A percentile compares a stretch with the other conserved stretches of the same genome.
Conservation (phyloP, 2,113 vertebrate species). For the Cololabis saira region DNA sequence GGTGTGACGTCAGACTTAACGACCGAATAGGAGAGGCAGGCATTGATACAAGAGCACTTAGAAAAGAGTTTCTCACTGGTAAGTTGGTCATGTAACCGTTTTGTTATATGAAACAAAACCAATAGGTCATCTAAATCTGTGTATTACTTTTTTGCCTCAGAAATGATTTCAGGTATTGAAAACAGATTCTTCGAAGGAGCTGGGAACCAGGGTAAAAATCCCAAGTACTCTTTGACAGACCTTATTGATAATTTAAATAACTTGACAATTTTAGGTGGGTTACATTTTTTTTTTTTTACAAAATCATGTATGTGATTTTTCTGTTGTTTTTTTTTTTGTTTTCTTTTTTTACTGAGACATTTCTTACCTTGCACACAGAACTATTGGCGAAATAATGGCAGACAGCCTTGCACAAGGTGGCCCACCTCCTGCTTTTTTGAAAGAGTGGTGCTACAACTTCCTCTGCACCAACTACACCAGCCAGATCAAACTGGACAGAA, state of each 20-base stretch:
- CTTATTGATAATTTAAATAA: too few species aligned
- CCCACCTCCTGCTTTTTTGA: too few species aligned
- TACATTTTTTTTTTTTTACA: too few species aligned
- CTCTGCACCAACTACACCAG: background rate
- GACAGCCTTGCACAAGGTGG: too few species aligned
- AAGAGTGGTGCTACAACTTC: background rate
- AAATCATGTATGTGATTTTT: too few species aligned
- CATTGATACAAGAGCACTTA: constrained; percentile 11
- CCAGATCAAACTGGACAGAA: background rate
- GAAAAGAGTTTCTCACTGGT: constrained; percentile 12
- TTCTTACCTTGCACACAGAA: too few species aligned
- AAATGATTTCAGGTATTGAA: constrained; percentile 8
- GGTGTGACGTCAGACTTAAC: too few species aligned
- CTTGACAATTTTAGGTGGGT: background rate
- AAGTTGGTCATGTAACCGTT: background rate
- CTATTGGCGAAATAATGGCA: too few species aligned
- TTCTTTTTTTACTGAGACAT: too few species aligned
- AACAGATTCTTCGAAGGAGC: constrained; percentile 2
- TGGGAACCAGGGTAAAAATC: constrained; percentile 1
- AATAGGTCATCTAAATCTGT: background rate
- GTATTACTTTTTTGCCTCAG: background rate
- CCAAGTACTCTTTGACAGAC: constrained; percentile 10
- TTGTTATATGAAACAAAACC: too few species aligned
- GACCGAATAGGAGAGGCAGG: too few species aligned
- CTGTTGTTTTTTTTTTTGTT: too few species aligned